phyloP scores from a whole-genome alignment of 2,113 vertebrate genomes.

The Oreochromis tanganicae region DNA sequence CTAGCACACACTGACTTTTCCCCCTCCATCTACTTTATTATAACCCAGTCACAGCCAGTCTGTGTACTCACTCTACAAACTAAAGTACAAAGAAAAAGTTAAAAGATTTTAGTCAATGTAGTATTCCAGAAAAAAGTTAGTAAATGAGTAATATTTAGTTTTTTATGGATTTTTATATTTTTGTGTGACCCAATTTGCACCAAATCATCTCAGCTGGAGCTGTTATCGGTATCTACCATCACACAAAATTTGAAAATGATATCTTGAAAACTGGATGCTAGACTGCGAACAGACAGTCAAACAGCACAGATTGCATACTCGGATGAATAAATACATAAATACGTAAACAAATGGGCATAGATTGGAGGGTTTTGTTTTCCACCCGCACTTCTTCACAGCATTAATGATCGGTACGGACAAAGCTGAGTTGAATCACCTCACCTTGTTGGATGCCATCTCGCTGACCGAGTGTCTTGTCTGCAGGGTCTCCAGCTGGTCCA shows the following conservation, averaged over 20 bases:
- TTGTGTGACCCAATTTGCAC: not conserved
- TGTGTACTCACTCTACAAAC: not conserved
- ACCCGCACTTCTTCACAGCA: not conserved
- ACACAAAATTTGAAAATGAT: not conserved
- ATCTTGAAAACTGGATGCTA: not conserved
- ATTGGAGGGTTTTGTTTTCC: not conserved
- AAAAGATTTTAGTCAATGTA: not conserved
- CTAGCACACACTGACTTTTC: not conserved
- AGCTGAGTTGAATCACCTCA: conserved; percentile 12
- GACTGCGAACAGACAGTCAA: not conserved
- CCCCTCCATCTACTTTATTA: not conserved
- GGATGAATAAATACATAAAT: not conserved
- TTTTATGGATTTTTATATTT: not conserved
- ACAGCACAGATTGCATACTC: not conserved
- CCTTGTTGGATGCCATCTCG: conserved; percentile 83
- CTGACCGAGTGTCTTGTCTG: conserved; percentile 83
- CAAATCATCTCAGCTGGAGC: not conserved
- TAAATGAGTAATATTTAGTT: not conserved
- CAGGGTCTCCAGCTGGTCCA: conserved; percentile 92
- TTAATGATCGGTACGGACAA: not conserved
- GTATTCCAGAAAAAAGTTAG: not conserved
- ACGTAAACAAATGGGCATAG: not conserved
- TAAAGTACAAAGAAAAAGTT: not conserved
- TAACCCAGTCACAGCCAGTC: not conserved
- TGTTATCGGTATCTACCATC: not conserved